Evolutionary conservation across 2,113 vertebrate species (phyloP), one percentile per base, ranked within the genome.

Genomic region (Corythornis madagascariensis): DNA sequence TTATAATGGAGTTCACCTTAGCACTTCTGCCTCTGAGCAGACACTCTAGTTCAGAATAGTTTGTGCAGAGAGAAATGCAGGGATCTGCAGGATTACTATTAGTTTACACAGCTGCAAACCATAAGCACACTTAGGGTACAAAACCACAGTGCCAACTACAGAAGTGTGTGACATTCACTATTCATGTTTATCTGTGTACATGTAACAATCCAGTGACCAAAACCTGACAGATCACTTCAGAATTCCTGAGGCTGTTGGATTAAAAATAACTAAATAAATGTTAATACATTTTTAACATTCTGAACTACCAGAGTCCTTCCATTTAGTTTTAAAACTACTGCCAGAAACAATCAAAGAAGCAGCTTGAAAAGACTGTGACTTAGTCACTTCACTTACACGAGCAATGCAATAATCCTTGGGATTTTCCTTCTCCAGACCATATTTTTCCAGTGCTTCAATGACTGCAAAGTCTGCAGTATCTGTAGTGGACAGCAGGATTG

Each of bases 371-470:
- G 43, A 88, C 0, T 48, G 17, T 66, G 25, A 60, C 26, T 75
- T 53, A 33, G 43, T 43, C 63, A 83, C 20, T 70, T 40, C 38
- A 94, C 97, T 97, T 97, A 99, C 99, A 97, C 98, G 97, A 59
- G 99, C 99, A 13, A 99, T 98, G 97, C 99, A 99, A 96, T 99
- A 99, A 81, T 99, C 99, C 96, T 98, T 98, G 20, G 99, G 99
- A 80, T 98, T 99, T 96, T 99, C 99, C 92, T 98, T 99, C 94
- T 99, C 99, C 95, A 99, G 96, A 13, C 99, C 99, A 0, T 99
- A 99, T 91, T 99, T 99, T 96, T 99, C 99, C 92, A 99, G 94
- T n/a, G 99, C 99, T 94, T 99, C 99, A 16, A 98, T 97, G 95
- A 99, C 99, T 11, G 99, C 99, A 31, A 99, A 99, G 96, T 99